Base-by-base conservation (phyloP, 2,888 invertebrate genomes). In the Drosophila nr. medialis region DNA sequence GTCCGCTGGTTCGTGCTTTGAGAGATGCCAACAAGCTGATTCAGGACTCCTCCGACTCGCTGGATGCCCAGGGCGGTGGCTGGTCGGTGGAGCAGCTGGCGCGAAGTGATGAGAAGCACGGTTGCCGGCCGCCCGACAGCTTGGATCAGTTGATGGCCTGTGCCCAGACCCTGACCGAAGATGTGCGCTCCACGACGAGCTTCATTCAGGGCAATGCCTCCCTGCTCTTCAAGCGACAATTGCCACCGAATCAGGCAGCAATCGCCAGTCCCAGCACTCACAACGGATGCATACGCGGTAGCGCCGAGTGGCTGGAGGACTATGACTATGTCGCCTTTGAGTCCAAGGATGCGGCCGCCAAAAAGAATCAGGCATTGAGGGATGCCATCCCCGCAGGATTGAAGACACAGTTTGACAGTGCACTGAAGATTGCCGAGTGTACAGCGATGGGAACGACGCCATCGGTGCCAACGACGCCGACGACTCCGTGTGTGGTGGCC, bases 241-340 rank as follows among this genome's bases (percentile, higher is more conserved):
- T 88, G 58, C 65, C 70, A 21, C 1, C 50, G 18, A 72, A 77
- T 8, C 71, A 54, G 29, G 55, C 21, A 15, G 11, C 18, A 36
- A 48, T 38, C 59, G 24, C 15, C 15, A 24, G 45, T 8, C 45
- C 24, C 15, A 45, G 15, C 29, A 29, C 56, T 40, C 64, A 67
- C 13, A 77, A 89, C 30, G 78, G 77, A 7, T 55, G 70, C 13
- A 80, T 75, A 40, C 80, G 80, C 1, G 78, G 77, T 64, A 83
- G 76, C 40, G 82, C 90, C 61, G 96, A 96, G 68, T 95, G 96
- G 95, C 94, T 95, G 29, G 97, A 97, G 90, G 98, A 98, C 91
- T 97, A 98, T 92, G 98, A 98, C 93, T 98, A 98, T 91, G 98
- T 98, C 54, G 96, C 96, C 90, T 94, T 98, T 91, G 95, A 96